Evolutionary conservation across 2,888 invertebrate species (phyloP), one percentile per base, ranked within the genome.

Genomic region (Acronicta psi): DNA sequence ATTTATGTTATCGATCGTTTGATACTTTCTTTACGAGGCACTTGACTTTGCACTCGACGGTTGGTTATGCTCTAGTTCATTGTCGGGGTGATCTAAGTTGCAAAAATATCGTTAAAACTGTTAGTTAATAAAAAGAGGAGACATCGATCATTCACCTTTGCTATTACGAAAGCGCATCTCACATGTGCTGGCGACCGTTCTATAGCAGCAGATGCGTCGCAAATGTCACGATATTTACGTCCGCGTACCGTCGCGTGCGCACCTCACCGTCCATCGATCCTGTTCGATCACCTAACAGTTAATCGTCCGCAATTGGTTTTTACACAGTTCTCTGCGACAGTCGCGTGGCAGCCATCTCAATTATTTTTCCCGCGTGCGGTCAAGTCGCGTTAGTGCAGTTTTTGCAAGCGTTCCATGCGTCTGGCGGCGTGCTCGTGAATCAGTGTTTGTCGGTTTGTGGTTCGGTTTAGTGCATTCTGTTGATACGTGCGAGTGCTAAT

Each of bases 101-200:
- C 31, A 43, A 42, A 9, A 25, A 20, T 53, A 50, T 20, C 2
- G 8, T 42, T 5, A 6, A 36, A 57, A 46, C 20, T 55, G 58
- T 41, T 46, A 53, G 66, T 74, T 73, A 81, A 77, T 78, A 84
- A 79, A 69, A 80, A 66, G 77, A 78, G 69, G 79, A 78, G 68
- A 75, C 82, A 83, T 87, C 83, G 92, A 91, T 89, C 92, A 82
- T 92, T 93, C 91, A 92, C 91, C 92, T 90, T 82, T 81, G 81
- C 75, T 82, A 79, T 89, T 89, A 88, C 84, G 85, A 88, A 86
- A 88, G 84, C 78, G 80, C 77, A 77, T 76, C 80, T 77, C 78
- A 72, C 80, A 73, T 80, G 73, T 74, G 73, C 79, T 70, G 77
- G 79, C 74, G 77, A 65, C 51, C 53, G 55, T 57, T 58, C 41